Evolutionary conservation across 2,888 invertebrate species (phyloP).

Genomic region (Dyspetes luteomarginatus): DNA sequence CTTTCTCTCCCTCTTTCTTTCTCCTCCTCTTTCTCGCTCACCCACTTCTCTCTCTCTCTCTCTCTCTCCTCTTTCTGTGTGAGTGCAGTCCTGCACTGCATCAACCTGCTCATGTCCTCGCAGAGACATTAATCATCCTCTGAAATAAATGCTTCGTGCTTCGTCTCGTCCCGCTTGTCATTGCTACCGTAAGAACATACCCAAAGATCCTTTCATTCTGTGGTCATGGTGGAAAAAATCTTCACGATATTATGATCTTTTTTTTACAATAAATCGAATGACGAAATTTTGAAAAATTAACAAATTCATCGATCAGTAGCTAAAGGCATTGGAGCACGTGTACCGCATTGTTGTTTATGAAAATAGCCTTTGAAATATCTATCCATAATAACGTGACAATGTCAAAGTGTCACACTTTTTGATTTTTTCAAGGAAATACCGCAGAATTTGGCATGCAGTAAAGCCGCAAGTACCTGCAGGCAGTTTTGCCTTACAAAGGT

Average conservation of each 20-base stretch:
- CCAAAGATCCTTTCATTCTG: slow-evolving; percentile 61
- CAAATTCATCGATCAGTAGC: slow-evolving; percentile 13
- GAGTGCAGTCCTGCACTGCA: slow-evolving; percentile 76
- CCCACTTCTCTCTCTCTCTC: not conserved
- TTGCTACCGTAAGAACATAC: slow-evolving; percentile 40
- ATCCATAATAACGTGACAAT: not conserved
- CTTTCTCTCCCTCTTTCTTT: slow-evolving; percentile 59
- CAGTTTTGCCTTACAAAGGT: slow-evolving; percentile 42
- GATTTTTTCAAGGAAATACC: slow-evolving; percentile 8
- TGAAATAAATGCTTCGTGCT: slow-evolving; percentile 73
- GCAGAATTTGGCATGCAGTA: not conserved
- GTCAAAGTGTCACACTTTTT: not conserved
- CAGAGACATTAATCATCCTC: slow-evolving; percentile 76
- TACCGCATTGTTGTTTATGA: not conserved
- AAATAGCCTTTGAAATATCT: not conserved
- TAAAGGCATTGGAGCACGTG: not conserved
- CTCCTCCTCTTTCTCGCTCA: not conserved
- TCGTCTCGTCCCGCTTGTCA: slow-evolving; percentile 55
- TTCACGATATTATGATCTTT: slow-evolving; percentile 35
- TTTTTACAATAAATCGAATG: slow-evolving; percentile 4
- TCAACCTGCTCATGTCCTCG: slow-evolving; percentile 73
- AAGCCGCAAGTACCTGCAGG: slow-evolving; percentile 33
- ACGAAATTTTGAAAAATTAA: slow-evolving; percentile 13
- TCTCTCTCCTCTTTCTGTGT: not conserved
- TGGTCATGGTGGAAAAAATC: slow-evolving; percentile 37